These are phyloP conservation scores for Helicolenus hilgendorfi DNA, from an alignment of 2,797 vertebrate genomes.

Conservation along the genomic window DNA sequence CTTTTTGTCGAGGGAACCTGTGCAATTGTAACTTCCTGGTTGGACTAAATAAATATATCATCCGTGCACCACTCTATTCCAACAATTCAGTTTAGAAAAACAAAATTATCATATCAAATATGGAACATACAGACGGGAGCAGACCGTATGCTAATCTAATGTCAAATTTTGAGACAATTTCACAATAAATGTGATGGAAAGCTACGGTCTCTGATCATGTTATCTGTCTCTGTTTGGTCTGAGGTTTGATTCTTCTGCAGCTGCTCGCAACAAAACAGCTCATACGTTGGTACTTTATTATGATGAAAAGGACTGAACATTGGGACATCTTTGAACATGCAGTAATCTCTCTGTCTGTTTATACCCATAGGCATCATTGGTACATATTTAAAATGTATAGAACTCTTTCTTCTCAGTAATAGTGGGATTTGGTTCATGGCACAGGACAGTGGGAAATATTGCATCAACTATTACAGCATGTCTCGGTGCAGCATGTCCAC, in stretches of 20 bases:
- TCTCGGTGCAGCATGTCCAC: conserved; percentile 19
- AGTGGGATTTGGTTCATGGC: background rate
- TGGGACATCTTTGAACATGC: background rate
- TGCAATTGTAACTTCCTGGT: background rate
- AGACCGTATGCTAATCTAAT: conserved; percentile 16
- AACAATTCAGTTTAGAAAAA: background rate
- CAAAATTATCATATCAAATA: conserved; percentile 17
- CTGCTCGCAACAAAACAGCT: background rate
- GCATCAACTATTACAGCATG: conserved; percentile 30
- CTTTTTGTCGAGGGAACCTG: background rate
- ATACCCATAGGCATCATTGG: background rate
- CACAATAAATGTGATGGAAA: conserved; percentile 17
- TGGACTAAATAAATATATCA: background rate
- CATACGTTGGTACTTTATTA: background rate
- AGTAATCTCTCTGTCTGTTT: background rate
- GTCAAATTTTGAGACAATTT: conserved; percentile 20
- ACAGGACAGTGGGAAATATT: conserved; percentile 1
- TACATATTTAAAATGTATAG: background rate
- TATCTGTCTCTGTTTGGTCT: conserved; percentile 5
- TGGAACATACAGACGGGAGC: background rate
- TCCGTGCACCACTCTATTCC: background rate
- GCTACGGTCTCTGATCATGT: conserved; percentile 26
- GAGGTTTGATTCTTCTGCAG: background rate
- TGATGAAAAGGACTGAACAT: background rate
- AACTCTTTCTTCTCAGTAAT: background rate